phyloP scores from a whole-genome alignment of 2,113 vertebrate species.

The Amia ocellicauda region DNA sequence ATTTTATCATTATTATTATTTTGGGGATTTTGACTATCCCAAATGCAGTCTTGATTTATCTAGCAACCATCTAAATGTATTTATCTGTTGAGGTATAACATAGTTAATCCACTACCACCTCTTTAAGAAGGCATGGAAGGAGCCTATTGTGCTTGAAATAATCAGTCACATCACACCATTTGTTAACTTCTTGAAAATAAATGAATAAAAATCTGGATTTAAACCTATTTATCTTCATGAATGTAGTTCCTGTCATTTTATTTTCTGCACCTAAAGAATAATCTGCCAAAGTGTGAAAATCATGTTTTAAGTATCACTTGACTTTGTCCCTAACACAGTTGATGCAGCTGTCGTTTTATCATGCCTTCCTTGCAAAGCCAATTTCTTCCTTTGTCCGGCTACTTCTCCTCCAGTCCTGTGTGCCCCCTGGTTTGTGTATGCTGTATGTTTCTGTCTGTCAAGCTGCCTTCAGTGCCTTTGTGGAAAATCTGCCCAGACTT shows the following conservation, averaged over 20 bases:
- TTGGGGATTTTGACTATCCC: too few species aligned
- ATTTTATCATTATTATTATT: too few species aligned
- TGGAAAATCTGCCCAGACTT: slow-evolving; percentile 59
- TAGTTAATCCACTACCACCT: too few species aligned
- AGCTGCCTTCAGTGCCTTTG: slow-evolving; percentile 56
- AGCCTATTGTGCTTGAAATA: too few species aligned
- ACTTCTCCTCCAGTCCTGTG: slow-evolving; percentile 56
- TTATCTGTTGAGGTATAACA: too few species aligned
- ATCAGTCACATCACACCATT: too few species aligned
- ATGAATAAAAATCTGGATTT: too few species aligned
- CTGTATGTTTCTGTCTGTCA: slow-evolving; percentile 66
- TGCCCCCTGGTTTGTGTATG: slow-evolving; percentile 63
- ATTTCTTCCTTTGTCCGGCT: slow-evolving; percentile 71
- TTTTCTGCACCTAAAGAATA: slow-evolving; percentile 62
- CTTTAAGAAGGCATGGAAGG: too few species aligned
- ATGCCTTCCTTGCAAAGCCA: slow-evolving; percentile 71
- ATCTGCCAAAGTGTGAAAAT: slow-evolving; percentile 74
- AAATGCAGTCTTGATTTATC: too few species aligned
- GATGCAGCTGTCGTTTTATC: slow-evolving; percentile 73
- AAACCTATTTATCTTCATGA: too few species aligned
- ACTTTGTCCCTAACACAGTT: slow-evolving; percentile 71
- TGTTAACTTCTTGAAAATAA: too few species aligned
- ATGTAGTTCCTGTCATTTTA: slow-evolving; percentile 49
- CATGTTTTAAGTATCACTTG: slow-evolving; percentile 67
- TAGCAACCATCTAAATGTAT: too few species aligned